Conservation (phyloP, 2,113 vertebrate genomes). For the Daboia siamensis region DNA sequence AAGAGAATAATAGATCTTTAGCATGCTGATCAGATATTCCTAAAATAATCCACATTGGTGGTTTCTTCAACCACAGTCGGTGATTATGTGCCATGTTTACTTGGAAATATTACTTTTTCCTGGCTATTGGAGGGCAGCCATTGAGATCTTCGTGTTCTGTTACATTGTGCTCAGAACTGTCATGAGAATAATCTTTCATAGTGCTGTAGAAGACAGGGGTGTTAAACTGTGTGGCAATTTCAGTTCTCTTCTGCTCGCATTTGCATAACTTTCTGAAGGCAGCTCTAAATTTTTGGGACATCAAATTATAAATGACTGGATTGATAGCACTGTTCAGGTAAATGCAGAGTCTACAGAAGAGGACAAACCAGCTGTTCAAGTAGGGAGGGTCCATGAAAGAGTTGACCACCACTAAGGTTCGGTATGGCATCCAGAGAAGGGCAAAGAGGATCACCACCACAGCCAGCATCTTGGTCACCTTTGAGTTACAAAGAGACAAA, state of each 20-base stretch:
- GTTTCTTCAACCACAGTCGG: slow-evolving; percentile 47
- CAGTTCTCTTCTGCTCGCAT: slow-evolving; percentile 58
- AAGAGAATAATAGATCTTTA: slow-evolving; percentile 17
- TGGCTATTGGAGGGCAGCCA: slow-evolving; percentile 36
- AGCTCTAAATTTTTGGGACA: slow-evolving; percentile 83
- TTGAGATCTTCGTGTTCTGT: slow-evolving; percentile 69
- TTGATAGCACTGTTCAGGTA: slow-evolving; percentile 84
- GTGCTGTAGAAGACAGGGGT: slow-evolving; percentile 71
- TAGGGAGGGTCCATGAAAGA: slow-evolving; percentile 81
- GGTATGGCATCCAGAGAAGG: slow-evolving; percentile 84
- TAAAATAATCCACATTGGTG: slow-evolving; percentile 29
- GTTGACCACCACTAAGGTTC: slow-evolving; percentile 82
- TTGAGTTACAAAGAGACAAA: neutral
- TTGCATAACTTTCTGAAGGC: slow-evolving; percentile 77
- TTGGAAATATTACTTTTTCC: slow-evolving; percentile 46
- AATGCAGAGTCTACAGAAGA: slow-evolving; percentile 84
- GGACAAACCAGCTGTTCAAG: slow-evolving; percentile 80
- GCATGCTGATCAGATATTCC: slow-evolving; percentile 5
- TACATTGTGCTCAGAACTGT: slow-evolving; percentile 59
- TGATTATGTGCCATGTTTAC: slow-evolving; percentile 26
- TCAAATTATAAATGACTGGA: slow-evolving; percentile 84
- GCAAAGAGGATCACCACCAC: slow-evolving; percentile 82
- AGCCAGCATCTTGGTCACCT: slow-evolving; percentile 88
- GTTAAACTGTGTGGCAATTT: slow-evolving; percentile 27
- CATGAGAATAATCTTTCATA: slow-evolving; percentile 69